phyloP scores from a whole-genome alignment of 2,797 vertebrate species.

The Loris lydekkerianus region DNA sequence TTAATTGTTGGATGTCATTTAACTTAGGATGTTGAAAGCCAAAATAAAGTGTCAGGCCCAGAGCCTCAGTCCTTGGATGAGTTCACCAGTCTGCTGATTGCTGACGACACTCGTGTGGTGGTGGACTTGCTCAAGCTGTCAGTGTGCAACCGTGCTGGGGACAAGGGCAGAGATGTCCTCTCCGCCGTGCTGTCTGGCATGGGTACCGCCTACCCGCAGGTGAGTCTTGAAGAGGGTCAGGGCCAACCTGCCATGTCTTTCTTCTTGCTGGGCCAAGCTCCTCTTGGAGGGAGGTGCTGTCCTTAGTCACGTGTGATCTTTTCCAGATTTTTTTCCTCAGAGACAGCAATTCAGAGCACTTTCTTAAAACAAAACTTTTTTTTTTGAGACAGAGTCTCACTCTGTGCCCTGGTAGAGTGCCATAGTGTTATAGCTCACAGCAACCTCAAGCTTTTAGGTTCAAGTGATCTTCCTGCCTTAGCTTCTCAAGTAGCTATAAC shows the following conservation, averaged over 20 bases:
- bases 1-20: conserved; percentile 52
- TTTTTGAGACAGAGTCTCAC: too few species aligned
- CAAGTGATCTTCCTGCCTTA: too few species aligned
- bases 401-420: too few species aligned
- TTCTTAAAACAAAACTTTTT: neutral
- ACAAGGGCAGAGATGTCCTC: conserved; percentile 96
- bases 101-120: conserved; percentile 97
- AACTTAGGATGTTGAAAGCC: conserved; percentile 95
- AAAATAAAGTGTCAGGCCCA: conserved; percentile 94
- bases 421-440: too few species aligned
- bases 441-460: too few species aligned
- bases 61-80: conserved; percentile 98
- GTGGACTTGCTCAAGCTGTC: conserved; percentile 98
- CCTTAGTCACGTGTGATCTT: neutral
- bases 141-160: conserved; percentile 95
- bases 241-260: neutral
- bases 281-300: neutral
- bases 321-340: neutral
- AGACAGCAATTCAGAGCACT: neutral
- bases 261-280: neutral
- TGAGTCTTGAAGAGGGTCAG: conserved; percentile 75
- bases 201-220: conserved; percentile 99
- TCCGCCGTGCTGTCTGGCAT: conserved; percentile 98
- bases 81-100: conserved; percentile 96
- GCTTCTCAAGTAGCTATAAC: too few species aligned